These are phyloP conservation scores for Theristicus caerulescens DNA, from an alignment of 2,113 vertebrate species.

Conservation along the genomic window DNA sequence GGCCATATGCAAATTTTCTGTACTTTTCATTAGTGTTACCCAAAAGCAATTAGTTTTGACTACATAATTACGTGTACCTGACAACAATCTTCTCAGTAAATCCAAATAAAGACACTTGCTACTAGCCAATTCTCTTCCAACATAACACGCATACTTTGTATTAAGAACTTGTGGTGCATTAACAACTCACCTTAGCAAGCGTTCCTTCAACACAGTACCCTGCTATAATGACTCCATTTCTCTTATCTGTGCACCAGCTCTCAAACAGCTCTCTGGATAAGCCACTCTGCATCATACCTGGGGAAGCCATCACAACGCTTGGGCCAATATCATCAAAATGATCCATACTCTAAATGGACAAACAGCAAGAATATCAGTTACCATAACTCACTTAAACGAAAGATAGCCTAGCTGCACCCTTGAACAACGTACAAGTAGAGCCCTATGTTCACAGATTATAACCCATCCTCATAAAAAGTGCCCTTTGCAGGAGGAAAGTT, in stretches of 20 bases:
- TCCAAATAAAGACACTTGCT: not conserved
- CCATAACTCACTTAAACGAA: not conserved
- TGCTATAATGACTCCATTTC: slow-evolving; percentile 97
- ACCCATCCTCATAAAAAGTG: not conserved
- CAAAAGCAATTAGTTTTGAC: not conserved
- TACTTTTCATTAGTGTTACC: not conserved
- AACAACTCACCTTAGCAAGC: slow-evolving; percentile 87
- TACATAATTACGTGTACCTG: rapidly evolving
- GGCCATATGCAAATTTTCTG: not conserved
- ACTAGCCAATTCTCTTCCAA: not conserved
- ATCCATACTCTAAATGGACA: slow-evolving; percentile 89
- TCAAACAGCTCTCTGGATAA: slow-evolving; percentile 96
- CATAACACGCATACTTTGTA: not conserved
- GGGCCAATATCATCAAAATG: slow-evolving; percentile 99
- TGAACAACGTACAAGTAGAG: rapidly evolving
- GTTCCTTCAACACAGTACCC: slow-evolving; percentile 98
- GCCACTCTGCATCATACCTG: slow-evolving; percentile 99
- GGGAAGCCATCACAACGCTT: slow-evolving; percentile 98
- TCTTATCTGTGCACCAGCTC: slow-evolving; percentile 99
- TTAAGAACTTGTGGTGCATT: not conserved
- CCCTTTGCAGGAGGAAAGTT: not conserved
- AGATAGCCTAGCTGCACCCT: not conserved
- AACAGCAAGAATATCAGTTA: not conserved
- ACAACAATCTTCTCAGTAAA: not conserved
- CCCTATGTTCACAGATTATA: not conserved